Conservation (phyloP, 2,113 vertebrate species). For the Romanogobio albipinnatus region DNA sequence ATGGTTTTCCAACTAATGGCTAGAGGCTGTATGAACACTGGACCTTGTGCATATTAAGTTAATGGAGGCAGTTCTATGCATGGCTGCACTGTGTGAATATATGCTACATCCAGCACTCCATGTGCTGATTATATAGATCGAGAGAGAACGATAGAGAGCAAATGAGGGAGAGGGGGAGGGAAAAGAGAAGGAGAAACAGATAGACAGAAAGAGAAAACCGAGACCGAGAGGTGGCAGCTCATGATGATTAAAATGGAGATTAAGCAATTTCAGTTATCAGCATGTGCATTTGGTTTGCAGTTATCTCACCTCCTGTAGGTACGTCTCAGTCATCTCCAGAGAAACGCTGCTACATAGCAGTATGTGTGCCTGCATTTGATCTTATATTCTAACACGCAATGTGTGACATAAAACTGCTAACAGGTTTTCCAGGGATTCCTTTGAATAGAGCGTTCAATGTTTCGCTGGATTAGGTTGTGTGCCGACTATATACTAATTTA, state of each 20-base stretch:
- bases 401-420: background rate
- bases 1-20: constrained; percentile 46
- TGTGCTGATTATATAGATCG: constrained; percentile 32
- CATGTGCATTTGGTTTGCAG: constrained; percentile 51
- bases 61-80: constrained; percentile 47
- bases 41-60: constrained; percentile 46
- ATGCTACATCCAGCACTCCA: constrained; percentile 33
- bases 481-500: background rate
- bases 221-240: constrained; percentile 65
- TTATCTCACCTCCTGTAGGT: constrained; percentile 69
- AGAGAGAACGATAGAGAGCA: constrained; percentile 15
- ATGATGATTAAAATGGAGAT: constrained; percentile 71
- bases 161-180: constrained; percentile 13
- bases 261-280: constrained; percentile 70
- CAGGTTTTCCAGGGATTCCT: constrained; percentile 6
- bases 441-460: background rate
- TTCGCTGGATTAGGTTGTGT: background rate
- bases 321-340: constrained; percentile 69
- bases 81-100: constrained; percentile 42
- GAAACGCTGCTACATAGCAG: constrained; percentile 67
- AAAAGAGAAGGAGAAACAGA: constrained; percentile 2
- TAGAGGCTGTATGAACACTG: constrained; percentile 47
- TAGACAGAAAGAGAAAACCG: constrained; percentile 28
- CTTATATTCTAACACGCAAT: background rate
- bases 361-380: background rate